A percentile compares a stretch with the other conserved stretches of the same genome.
Evolutionary conservation across 2,888 invertebrate genomes (phyloP).

Genomic region (Melieria omissa): DNA sequence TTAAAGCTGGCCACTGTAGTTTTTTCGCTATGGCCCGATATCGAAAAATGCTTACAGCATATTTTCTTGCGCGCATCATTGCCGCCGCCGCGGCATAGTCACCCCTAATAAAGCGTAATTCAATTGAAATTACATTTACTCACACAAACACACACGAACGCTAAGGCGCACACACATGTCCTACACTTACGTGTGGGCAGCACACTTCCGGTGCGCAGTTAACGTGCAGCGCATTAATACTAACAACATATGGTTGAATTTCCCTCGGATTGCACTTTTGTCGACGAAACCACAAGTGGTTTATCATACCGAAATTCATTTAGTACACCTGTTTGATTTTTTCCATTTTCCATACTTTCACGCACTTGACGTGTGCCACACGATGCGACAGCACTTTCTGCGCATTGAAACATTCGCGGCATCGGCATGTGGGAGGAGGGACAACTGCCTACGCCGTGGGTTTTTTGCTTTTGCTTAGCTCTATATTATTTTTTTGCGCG

Average conservation of each 20-base stretch:
- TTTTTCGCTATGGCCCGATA: too few relatives aligned
- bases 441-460: too few relatives aligned
- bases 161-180: slow-evolving; percentile 46
- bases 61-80: neutral
- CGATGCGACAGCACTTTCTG: too few relatives aligned
- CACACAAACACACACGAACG: slow-evolving; percentile 57
- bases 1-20: too few relatives aligned
- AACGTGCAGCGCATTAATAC: slow-evolving; percentile 54
- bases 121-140: slow-evolving; percentile 62
- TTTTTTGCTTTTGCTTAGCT: too few relatives aligned
- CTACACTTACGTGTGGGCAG: neutral
- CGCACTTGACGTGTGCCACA: too few relatives aligned
- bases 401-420: too few relatives aligned
- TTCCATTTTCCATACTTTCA: too few relatives aligned
- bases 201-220: slow-evolving; percentile 40
- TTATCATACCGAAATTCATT: slow-evolving; percentile 61
- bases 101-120: slow-evolving; percentile 52
- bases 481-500: too few relatives aligned
- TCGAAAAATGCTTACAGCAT: neutral
- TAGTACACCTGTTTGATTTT: slow-evolving; percentile 64
- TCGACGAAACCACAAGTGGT: slow-evolving; percentile 59
- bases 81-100: slow-evolving; percentile 11
- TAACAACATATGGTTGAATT: slow-evolving; percentile 63
- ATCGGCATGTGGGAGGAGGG: too few relatives aligned
- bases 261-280: slow-evolving; percentile 55